These are phyloP conservation scores for Anser cygnoides DNA, from an alignment of 2,113 vertebrate genomes.

Conservation along the genomic window DNA sequence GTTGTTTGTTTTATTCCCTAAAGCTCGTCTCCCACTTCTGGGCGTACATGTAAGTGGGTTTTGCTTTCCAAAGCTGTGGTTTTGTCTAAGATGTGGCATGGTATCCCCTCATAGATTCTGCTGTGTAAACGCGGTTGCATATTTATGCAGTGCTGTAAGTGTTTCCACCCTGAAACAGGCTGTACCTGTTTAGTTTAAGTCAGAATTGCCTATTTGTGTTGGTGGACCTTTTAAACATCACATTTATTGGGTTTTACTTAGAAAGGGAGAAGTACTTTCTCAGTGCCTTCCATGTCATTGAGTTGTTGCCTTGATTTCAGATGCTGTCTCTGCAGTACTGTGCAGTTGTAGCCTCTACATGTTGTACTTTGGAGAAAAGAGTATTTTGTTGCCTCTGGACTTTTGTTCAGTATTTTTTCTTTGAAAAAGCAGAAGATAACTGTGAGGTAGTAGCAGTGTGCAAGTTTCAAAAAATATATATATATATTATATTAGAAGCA, in stretches of 20 bases:
- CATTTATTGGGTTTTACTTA: background rate
- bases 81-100: background rate
- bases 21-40: conserved; percentile 47
- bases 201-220: background rate
- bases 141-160: background rate
- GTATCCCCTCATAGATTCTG: background rate
- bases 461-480: background rate
- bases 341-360: background rate
- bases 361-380: background rate
- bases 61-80: background rate
- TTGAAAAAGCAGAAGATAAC: background rate
- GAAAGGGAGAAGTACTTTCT: background rate
- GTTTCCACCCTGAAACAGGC: background rate
- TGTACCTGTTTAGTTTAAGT: background rate
- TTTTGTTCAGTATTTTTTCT: background rate
- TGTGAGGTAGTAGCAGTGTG: background rate
- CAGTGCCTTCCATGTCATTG: background rate
- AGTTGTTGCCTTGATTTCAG: background rate
- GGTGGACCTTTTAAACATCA: background rate
- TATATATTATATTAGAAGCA: background rate
- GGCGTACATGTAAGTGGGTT: fast-evolving
- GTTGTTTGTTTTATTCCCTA: background rate
- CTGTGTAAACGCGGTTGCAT: background rate
- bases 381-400: background rate
- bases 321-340: background rate